Conservation (phyloP, 53 echinoderm and acorn worm species). For the Holothuria leucospilota region DNA sequence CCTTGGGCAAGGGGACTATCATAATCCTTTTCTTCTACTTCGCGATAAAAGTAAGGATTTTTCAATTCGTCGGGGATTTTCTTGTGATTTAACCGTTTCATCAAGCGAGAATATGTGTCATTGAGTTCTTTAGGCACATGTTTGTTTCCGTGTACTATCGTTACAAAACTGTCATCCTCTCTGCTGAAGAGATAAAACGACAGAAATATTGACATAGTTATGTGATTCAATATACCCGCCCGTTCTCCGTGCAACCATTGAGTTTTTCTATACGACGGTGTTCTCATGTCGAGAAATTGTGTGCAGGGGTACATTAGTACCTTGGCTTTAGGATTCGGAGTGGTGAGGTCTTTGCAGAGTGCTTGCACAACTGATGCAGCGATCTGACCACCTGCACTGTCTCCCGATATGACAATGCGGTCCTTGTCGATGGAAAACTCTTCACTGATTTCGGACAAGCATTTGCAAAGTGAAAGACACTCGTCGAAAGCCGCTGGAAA, state of each 20-base stretch:
- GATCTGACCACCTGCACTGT: slow-evolving; percentile 85
- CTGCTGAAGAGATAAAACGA: slow-evolving; percentile 41
- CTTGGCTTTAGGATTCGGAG: slow-evolving; percentile 72
- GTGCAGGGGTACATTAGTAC: slow-evolving; percentile 73
- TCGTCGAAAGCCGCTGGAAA: slow-evolving; percentile 80
- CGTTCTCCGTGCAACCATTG: slow-evolving; percentile 32
- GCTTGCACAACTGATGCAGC: slow-evolving; percentile 67
- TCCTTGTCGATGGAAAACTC: slow-evolving; percentile 64
- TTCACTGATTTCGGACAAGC: slow-evolving; percentile 67
- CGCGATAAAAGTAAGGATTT: slow-evolving; percentile 34
- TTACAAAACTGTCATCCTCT: slow-evolving; percentile 37
- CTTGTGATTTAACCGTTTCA: slow-evolving; percentile 52
- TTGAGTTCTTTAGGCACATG: slow-evolving; percentile 68
- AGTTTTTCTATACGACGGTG: slow-evolving; percentile 67
- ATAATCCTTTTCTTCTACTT: neutral
- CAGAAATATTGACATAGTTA: slow-evolving; percentile 33
- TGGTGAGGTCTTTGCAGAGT: slow-evolving; percentile 58
- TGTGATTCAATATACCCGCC: slow-evolving; percentile 20
- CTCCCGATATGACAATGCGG: slow-evolving; percentile 78
- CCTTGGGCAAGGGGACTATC: neutral
- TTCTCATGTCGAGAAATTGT: slow-evolving; percentile 74
- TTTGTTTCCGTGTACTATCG: slow-evolving; percentile 43
- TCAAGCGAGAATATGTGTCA: neutral
- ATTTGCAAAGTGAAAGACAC: slow-evolving; percentile 65
- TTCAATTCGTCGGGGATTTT: slow-evolving; percentile 55